These are phyloP conservation scores for Euphonia xanthogaster DNA, from an alignment of 2,797 vertebrate genomes.

Conservation along the genomic window DNA sequence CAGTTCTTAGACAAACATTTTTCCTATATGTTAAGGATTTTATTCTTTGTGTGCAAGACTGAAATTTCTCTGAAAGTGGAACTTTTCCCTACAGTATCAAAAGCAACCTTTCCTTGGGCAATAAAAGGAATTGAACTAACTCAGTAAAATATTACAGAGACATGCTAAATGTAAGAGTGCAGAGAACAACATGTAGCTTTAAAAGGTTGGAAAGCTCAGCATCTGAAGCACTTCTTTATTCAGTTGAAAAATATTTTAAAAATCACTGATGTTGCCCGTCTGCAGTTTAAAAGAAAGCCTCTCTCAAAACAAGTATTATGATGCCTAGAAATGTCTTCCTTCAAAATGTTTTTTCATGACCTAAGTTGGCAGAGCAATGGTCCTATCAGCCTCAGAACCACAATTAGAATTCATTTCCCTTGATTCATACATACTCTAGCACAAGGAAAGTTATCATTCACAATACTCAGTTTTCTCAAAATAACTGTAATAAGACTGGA, in stretches of 20 bases:
- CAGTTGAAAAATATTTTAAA: background rate
- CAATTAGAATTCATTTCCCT: background rate
- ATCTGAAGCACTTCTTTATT: background rate
- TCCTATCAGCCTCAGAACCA: background rate
- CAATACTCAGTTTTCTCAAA: background rate
- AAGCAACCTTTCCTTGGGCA: background rate
- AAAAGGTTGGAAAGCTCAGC: background rate
- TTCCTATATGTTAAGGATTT: background rate
- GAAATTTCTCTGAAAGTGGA: background rate
- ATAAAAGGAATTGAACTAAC: background rate
- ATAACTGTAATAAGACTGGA: background rate
- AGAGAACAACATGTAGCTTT: background rate
- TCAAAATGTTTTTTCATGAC: background rate
- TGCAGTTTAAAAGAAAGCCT: background rate
- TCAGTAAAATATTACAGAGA: background rate
- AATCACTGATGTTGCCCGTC: fast-evolving
- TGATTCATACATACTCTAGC: background rate
- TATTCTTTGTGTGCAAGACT: background rate
- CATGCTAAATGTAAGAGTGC: background rate
- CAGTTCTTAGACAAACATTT: background rate
- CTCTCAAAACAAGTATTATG: background rate
- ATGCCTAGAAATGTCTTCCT: background rate
- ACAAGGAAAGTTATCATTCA: background rate
- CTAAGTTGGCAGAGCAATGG: background rate
- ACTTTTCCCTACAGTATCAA: background rate